Base-by-base conservation (phyloP, 1,140 invertebrate genomes). In the Procambarus clarkii region DNA sequence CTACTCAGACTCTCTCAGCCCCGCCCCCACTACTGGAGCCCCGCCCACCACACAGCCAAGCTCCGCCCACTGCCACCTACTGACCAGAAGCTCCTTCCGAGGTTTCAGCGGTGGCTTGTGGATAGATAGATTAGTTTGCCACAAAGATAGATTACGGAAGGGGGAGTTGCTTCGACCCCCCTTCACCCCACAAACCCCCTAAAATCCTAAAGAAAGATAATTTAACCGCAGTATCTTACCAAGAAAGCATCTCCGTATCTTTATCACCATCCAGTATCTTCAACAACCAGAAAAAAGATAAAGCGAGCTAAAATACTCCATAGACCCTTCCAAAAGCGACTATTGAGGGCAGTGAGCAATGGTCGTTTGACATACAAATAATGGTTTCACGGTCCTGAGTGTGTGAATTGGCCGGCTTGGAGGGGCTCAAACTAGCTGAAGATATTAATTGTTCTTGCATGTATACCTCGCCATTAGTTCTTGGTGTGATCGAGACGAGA, bases 61-160 rank as follows among this genome's bases (percentile, higher is more conserved):
- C 85, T 48, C 85, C 85, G 85, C 85, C 85, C 74, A 64, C 85
- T 74, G 46, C 85, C 85, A 77, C 76, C 85, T 54, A 58, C 76
- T 86, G 85, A 86, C 85, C 85, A 86, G 85, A 54, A 71, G 54
- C 85, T 58, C 50, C 85, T 86, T 78, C 78, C 85, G 85, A 86
- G 85, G 76, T 77, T 74, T 86, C 48, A 50, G 74, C 34, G 85
- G 48, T 58, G 76, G 85, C 85, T 86, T 86, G 85, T 77, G 85
- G 85, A 58, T 86, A 78, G 85, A 86, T 86, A 78, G 85, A 86
- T 86, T 78, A 86, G 85, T 77, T 54, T 54, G 48, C 74, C 76
- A 69, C 50, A 77, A 77, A 86, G 85, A 86, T 86, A 78, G 85
- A 86, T 86, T 86, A 86, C 85, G 76, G 74, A 58, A 76, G 85